Evolutionary conservation across 2,113 vertebrate genomes (phyloP), one percentile per base, ranked within the genome.

Genomic region (Cranoglanis bouderius): DNA sequence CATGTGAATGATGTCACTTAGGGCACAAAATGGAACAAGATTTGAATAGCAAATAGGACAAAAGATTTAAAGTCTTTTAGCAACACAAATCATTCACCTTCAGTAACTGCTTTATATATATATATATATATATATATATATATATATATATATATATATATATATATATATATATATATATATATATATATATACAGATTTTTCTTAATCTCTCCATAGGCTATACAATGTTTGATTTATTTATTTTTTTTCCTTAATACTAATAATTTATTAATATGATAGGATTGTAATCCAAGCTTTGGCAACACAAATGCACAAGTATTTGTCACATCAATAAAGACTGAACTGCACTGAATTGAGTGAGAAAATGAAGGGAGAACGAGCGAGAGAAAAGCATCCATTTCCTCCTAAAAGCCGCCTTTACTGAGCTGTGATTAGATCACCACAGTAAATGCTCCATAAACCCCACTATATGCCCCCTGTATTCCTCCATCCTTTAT

Each of bases 381-480:
- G 51, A 57, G 7, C 35, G 24, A 85, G 87, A 86, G 85, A 83
- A 82, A 89, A 61, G 87, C 88, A 89, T 51, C 84, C 86, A 70
- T 83, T 90, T 88, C 74, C 87, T 85, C 77, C 85, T 89, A 91
- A 91, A 90, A 91, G 87, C 90, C 49, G 29, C 77, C 77, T 55
- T 59, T 55, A 67, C 46, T 14, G 43, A 91, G 82, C 87, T 83
- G 65, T 89, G 89, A 91, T 91, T 91, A 88, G 89, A 91, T 90
- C 89, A 82, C 82, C 84, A 86, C 90, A 93, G 94, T 94, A 95
- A 95, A 95, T 94, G 94, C 90, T 92, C 90, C 91, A 89, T 89
- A 77, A 89, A 61, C 55, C 24, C 35, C 55, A 16, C 81, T 40
- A 35, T 32, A 61, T 61, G 55, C 85, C 91, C 80, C 88, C 82